These are phyloP conservation scores for Caenorhabditis sp. DNA, from an alignment of 2,888 invertebrate genomes.

Conservation along the genomic window DNA sequence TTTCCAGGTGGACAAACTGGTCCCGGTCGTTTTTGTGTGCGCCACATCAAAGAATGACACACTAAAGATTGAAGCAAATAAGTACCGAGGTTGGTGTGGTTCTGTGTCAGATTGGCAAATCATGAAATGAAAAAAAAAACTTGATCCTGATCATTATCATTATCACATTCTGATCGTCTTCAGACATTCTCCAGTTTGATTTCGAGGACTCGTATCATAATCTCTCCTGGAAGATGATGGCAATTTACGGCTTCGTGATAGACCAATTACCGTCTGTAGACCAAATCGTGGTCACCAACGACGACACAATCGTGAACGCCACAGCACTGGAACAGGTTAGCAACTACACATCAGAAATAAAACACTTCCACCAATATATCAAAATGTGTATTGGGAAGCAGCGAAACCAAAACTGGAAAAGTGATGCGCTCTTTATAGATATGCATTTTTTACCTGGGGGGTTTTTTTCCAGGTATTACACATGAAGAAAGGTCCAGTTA, in stretches of 20 bases:
- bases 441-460: too few relatives aligned
- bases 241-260: constrained; percentile 80
- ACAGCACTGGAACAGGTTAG: constrained; percentile 77
- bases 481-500: constrained; percentile 66
- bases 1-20: constrained; percentile 67
- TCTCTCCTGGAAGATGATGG: constrained; percentile 82
- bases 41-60: constrained; percentile 68
- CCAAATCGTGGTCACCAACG: constrained; percentile 78
- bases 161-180: constrained; percentile 11
- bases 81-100: constrained; percentile 59
- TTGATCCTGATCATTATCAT: background rate
- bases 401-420: background rate
- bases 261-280: constrained; percentile 68
- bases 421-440: constrained; percentile 4
- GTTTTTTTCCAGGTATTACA: constrained; percentile 58
- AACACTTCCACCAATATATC: background rate
- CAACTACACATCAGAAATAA: constrained; percentile 21
- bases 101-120: background rate
- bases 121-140: background rate
- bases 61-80: constrained; percentile 65
- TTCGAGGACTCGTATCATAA: constrained; percentile 82
- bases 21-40: constrained; percentile 73
- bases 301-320: constrained; percentile 82
- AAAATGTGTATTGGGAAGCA: constrained; percentile 7
- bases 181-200: constrained; percentile 81